phyloP scores from a whole-genome alignment of 35 echinoderm and acorn worm species.

The Ophiothrix spiculata region DNA sequence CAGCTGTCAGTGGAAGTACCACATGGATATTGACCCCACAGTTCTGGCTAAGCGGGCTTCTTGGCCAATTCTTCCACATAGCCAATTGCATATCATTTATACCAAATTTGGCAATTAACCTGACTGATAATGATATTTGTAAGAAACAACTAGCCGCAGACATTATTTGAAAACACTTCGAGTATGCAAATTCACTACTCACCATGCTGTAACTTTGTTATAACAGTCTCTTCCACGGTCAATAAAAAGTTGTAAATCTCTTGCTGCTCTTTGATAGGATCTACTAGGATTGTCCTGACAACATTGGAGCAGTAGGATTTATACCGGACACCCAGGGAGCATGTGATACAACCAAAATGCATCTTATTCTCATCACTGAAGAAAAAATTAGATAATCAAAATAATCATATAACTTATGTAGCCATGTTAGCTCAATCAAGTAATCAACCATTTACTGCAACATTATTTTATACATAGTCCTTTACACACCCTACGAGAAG shows the following conservation, averaged over 20 bases:
- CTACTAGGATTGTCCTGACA: slow-evolving; percentile 90
- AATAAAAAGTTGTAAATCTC: slow-evolving; percentile 79
- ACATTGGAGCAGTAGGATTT: slow-evolving; percentile 99
- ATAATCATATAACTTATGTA: too few relatives aligned
- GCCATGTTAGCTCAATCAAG: too few relatives aligned
- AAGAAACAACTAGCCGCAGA: not conserved
- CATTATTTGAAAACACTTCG: not conserved
- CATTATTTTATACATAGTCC: too few relatives aligned
- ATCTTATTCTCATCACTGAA: slow-evolving; percentile 95
- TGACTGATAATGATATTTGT: not conserved
- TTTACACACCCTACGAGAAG: too few relatives aligned
- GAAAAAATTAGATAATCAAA: too few relatives aligned
- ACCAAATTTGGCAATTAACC: not conserved
- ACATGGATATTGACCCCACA: not conserved
- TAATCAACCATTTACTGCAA: too few relatives aligned
- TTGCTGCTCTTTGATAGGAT: slow-evolving; percentile 89
- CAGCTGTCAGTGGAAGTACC: not conserved
- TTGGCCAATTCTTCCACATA: not conserved
- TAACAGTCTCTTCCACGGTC: slow-evolving; percentile 69
- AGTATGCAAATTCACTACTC: not conserved
- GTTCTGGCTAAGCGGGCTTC: not conserved
- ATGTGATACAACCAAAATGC: slow-evolving; percentile 94
- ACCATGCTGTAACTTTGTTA: slow-evolving; percentile 69
- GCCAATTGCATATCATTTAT: not conserved
- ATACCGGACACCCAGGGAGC: slow-evolving; percentile 87